Percentiles rank a stretch among this genome's conserved stretches.
Conservation (phyloP, 2,888 invertebrate genomes). For the Stenchaetothrips biformis region DNA sequence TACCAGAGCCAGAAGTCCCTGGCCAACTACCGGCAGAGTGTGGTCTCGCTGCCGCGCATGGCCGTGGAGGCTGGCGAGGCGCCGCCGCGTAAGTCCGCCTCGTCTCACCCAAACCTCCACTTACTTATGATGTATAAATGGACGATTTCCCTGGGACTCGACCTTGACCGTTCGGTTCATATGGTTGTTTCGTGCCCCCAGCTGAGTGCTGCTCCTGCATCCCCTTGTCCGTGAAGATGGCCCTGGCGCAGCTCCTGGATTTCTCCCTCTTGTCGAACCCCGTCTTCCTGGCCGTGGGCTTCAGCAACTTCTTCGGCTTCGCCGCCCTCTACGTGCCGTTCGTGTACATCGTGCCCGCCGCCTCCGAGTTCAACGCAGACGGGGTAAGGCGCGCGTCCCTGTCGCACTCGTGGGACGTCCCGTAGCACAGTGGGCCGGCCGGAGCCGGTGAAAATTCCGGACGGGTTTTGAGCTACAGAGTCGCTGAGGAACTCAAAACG, state of each 20-base stretch:
- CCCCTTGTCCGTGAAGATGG: slow-evolving; percentile 67
- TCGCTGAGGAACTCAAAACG: too few relatives aligned
- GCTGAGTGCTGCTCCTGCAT: slow-evolving; percentile 78
- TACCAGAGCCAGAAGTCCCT: slow-evolving; percentile 89
- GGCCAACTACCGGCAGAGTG: slow-evolving; percentile 84
- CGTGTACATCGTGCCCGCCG: slow-evolving; percentile 83
- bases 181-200: slow-evolving; percentile 43
- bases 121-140: too few relatives aligned
- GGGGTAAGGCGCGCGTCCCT: slow-evolving; percentile 40
- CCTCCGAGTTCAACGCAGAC: slow-evolving; percentile 43
- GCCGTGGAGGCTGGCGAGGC: slow-evolving; percentile 3
- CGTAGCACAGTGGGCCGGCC: too few relatives aligned
- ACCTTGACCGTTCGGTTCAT: too few relatives aligned
- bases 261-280: slow-evolving; percentile 78
- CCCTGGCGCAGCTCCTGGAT: slow-evolving; percentile 83
- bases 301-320: slow-evolving; percentile 93
- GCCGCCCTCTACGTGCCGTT: slow-evolving; percentile 94
- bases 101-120: too few relatives aligned
- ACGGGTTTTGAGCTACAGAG: too few relatives aligned
- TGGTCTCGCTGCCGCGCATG: slow-evolving; percentile 72
- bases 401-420: too few relatives aligned
- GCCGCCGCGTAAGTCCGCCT: not conserved
- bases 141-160: too few relatives aligned
- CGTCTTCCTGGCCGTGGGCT: slow-evolving; percentile 82
- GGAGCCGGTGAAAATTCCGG: too few relatives aligned